phyloP scores from a whole-genome alignment of 2,113 vertebrate species.

The Cisticola juncidis region DNA sequence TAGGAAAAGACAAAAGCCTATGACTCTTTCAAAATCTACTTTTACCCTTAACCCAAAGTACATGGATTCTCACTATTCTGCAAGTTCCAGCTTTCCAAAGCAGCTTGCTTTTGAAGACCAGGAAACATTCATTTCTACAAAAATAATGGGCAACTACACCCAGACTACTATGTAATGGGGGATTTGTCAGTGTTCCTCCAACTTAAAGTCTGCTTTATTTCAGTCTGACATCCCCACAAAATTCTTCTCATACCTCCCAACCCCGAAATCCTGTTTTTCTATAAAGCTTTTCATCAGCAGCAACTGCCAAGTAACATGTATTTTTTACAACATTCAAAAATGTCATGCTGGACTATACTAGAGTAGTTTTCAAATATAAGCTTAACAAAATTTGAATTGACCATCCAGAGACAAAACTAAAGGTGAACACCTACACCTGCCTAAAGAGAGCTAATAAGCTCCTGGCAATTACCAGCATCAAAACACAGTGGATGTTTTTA shows the following conservation, averaged over 20 bases:
- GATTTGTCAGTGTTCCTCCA: not conserved
- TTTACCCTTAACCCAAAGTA: not conserved
- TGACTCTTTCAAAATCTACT: not conserved
- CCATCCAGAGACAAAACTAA: not conserved
- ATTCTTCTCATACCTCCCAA: not conserved
- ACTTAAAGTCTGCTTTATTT: not conserved
- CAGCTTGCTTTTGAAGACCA: not conserved
- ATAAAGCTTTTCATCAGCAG: not conserved
- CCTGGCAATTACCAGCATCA: not conserved
- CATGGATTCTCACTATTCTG: not conserved
- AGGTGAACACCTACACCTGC: not conserved
- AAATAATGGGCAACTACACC: not conserved
- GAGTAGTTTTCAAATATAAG: not conserved
- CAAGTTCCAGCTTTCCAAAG: not conserved
- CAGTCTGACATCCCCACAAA: not conserved
- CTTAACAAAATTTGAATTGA: not conserved
- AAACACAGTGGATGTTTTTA: not conserved
- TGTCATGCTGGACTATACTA: not conserved
- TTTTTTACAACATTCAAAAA: not conserved
- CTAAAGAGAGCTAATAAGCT: not conserved
- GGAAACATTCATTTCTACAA: not conserved
- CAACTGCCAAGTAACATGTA: not conserved
- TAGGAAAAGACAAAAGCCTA: not conserved
- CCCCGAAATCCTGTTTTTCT: not conserved
- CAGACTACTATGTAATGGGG: not conserved